Conservation (phyloP, 2,797 vertebrate species). For the Taenioides sp. region DNA sequence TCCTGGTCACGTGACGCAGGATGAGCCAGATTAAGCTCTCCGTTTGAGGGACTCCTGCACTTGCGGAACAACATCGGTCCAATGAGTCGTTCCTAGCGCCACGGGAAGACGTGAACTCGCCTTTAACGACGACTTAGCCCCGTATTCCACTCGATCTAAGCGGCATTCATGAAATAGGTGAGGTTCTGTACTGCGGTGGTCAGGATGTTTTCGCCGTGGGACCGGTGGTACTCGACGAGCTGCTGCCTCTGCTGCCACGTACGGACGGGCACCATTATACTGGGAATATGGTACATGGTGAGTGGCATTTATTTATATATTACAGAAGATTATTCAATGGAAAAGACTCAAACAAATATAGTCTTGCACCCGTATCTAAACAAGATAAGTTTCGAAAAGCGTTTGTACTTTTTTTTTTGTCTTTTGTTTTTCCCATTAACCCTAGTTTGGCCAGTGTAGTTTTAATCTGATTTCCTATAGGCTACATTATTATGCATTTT, state of each 20-base stretch:
- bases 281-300: slow-evolving; percentile 97
- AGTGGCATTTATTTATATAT: too few species aligned
- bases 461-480: too few species aligned
- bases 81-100: slow-evolving; percentile 41
- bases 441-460: too few species aligned
- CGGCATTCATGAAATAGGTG: slow-evolving; percentile 66
- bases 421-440: background rate
- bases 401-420: background rate
- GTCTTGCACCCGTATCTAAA: background rate
- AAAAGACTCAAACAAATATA: too few species aligned
- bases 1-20: slow-evolving; percentile 73
- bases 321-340: background rate
- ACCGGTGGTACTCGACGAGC: slow-evolving; percentile 95
- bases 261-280: slow-evolving; percentile 95
- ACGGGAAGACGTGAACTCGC: background rate
- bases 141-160: background rate
- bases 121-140: background rate
- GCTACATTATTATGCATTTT: too few species aligned
- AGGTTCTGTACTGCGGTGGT: background rate
- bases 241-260: slow-evolving; percentile 99
- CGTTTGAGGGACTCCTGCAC: slow-evolving; percentile 17
- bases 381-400: background rate
- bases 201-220: slow-evolving; percentile 89
- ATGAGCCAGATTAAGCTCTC: slow-evolving; percentile 65
- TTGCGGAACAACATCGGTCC: slow-evolving; percentile 24